Evolutionary conservation across 1,140 invertebrate genomes (phyloP), one percentile per base, ranked within the genome.

Genomic region (Metopolophium dirhodum): DNA sequence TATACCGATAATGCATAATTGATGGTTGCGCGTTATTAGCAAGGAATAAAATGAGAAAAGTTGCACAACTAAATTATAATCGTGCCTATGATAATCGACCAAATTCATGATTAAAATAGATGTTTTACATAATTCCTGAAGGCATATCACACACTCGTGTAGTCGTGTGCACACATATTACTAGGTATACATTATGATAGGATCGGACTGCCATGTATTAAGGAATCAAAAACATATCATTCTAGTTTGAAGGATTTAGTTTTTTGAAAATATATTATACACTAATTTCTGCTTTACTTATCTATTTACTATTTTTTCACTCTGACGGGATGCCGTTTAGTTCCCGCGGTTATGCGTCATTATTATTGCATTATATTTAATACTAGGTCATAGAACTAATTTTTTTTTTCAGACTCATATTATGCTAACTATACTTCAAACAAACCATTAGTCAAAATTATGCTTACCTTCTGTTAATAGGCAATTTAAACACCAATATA

Each of bases 371-470:
- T 77, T 77, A 77, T 20, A 77, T 77, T 18, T 77, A 77, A 77
- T 77, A 77, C 61, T 77, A 77, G 61, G 30, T 77, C 61, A 77
- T 35, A 77, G 11, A 7, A 77, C 14, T 77, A 77, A 77, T 77
- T 77, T 77, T 77, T 30, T 30, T n/a, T 20, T n/a, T 77, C 61
- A 77, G 30, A 77, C n/a, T 77, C 30, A 77, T 77, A 14, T 30
- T 77, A n/a, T 14, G n/a, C 61, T 77, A n/a, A 35, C 61, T 77
- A 35, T 35, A 77, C n/a, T 77, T 77, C 61, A 77, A 77, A 77
- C 61, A 77, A 68, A 77, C 61, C 61, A 77, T 77, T 77, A 77
- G 61, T 77, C 61, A 77, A 77, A 77, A 77, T 77, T 77, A 77
- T 77, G 14, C n/a, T 77, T 77, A 77, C n/a, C 6, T 77, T 1